A percentile compares a stretch with the other conserved stretches of the same genome.
phyloP scores from a whole-genome alignment of 1,140 invertebrate genomes.

The Calliphora vicina region DNA sequence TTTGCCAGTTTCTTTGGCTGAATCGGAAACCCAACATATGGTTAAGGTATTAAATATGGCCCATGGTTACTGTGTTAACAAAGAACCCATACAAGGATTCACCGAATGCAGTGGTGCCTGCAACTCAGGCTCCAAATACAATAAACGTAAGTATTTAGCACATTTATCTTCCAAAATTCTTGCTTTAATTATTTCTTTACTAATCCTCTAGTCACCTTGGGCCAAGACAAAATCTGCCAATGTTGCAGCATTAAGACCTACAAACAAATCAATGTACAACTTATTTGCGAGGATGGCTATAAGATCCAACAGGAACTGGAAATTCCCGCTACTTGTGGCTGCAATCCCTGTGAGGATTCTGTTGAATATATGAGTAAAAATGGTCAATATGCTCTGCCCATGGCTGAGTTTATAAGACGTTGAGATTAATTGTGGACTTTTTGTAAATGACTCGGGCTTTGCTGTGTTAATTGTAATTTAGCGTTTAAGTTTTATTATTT shows the following conservation, averaged over 20 bases:
- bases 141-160: constrained; percentile 65
- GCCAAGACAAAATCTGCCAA: constrained; percentile 58
- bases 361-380: constrained; percentile 24
- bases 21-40: constrained; percentile 67
- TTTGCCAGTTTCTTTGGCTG: constrained; percentile 65
- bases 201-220: constrained; percentile 41
- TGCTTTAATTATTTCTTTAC: not conserved
- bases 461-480: not conserved
- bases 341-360: constrained; percentile 49
- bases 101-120: constrained; percentile 74
- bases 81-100: constrained; percentile 67
- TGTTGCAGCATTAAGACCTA: constrained; percentile 58
- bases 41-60: constrained; percentile 61
- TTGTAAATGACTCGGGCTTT: constrained; percentile 10
- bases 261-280: constrained; percentile 51
- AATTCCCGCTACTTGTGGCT: constrained; percentile 51
- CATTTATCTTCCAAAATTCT: not conserved
- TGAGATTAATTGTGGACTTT: not conserved
- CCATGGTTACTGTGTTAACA: constrained; percentile 72
- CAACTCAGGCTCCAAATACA: constrained; percentile 71
- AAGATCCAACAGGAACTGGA: constrained; percentile 50
- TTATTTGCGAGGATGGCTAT: constrained; percentile 56
- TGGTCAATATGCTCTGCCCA: not conserved
- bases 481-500: not conserved
- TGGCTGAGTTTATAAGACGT: constrained; percentile 6